These are phyloP conservation scores for Tinamus major DNA, from an alignment of 2,797 vertebrate species.

Conservation along the genomic window DNA sequence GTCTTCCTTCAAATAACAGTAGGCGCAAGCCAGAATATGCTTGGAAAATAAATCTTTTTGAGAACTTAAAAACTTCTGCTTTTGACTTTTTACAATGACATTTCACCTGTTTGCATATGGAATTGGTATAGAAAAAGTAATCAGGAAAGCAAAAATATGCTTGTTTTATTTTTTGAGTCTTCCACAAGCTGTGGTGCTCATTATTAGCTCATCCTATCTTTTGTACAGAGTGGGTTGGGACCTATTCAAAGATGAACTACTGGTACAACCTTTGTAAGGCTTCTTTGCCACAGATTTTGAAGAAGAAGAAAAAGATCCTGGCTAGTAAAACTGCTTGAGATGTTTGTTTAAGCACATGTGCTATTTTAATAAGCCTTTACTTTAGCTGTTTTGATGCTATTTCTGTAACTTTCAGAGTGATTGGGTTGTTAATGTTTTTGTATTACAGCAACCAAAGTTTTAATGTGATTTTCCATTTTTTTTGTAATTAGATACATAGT, in stretches of 20 bases:
- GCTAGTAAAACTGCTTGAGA: background rate
- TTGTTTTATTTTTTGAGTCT: background rate
- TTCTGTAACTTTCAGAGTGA: background rate
- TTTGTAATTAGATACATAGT: background rate
- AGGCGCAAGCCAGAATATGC: background rate
- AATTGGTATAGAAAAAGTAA: background rate
- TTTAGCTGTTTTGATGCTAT: background rate
- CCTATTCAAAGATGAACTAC: background rate
- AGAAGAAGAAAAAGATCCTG: background rate
- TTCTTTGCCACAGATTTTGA: background rate
- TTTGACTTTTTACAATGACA: background rate
- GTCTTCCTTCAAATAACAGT: background rate
- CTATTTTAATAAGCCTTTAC: background rate
- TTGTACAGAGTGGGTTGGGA: background rate
- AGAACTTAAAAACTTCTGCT: background rate
- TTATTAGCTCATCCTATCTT: background rate
- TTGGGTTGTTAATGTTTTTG: background rate
- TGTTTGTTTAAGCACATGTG: background rate
- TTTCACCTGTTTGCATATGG: background rate
- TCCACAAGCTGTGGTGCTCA: background rate
- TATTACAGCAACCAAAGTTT: background rate
- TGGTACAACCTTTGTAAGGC: background rate
- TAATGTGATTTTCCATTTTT: background rate
- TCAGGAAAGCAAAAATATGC: background rate
- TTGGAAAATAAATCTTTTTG: background rate